Evolutionary conservation across 2,797 vertebrate genomes (phyloP), one percentile per base, ranked within the genome.

Genomic region (Pangasius larnaudii): DNA sequence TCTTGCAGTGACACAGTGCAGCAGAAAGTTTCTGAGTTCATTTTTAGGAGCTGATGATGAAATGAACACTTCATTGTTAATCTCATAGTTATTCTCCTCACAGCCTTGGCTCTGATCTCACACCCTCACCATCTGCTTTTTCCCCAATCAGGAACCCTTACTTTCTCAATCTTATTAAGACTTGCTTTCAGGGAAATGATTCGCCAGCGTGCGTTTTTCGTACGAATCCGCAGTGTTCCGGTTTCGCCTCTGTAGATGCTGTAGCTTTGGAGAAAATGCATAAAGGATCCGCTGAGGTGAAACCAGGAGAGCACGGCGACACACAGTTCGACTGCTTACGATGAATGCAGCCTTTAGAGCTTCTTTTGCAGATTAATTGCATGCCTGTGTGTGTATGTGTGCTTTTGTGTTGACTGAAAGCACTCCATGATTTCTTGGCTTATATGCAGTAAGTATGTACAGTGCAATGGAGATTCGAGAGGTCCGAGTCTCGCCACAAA

Each of bases 101-200:
- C 33, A 77, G 59, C 83, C 81, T 8, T 27, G 79, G 51, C 84
- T 91, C 88, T 91, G 89, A 90, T 91, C 88, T 5, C 53, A 33
- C 67, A 30, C 39, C 78, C 83, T 86, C 85, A 49, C 56, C 84
- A 80, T 59, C 33, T 7, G 79, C 49, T 87, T 77, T 79, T 65
- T 6, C 2, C 8, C 39, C 61, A 77, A 88, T 86, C 74, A 88
- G 46, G 27, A 74, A 88, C 69, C 67, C 82, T 71, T 69, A 58
- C 63, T 67, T 63, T 51, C 65, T 89, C 63, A 39, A 30, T 88
- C 84, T 84, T 88, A 83, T 89, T 91, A 88, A 85, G 77, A 75
- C 53, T 49, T 77, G n/a, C 42, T 88, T 88, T 88, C 87, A 89
- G 87, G 85, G 84, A 78, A 61, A 63, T 9, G 16, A 22, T 81